Evolutionary conservation across 1,140 invertebrate species (phyloP), one percentile per base, ranked within the genome.

Genomic region (Eciton burchellii): DNA sequence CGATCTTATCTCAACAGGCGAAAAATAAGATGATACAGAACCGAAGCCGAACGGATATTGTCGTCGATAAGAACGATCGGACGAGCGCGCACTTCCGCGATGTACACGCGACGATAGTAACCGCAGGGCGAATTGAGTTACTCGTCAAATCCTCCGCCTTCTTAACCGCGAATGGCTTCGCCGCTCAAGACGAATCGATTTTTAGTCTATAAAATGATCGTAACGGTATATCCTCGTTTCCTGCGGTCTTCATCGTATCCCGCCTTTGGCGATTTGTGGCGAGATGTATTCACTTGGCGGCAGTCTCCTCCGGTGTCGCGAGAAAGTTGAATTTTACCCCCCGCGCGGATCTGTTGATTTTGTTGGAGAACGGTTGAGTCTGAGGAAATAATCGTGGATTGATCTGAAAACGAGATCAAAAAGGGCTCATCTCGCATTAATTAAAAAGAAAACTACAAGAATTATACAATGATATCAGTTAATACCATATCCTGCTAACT

Each of bases 201-300:
- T 83, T 85, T 77, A 83, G 76, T 49, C 54, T 65, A 24, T n/a
- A 35, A 45, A 73, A 56, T 65, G 73, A 52, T 49, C 76, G 52
- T 82, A 72, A 85, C 47, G 79, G 74, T 85, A 84, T 21, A 84
- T 21, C 21, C 62, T 24, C 52, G 43, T 79, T 84, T 81, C 59
- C 60, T 59, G 49, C 47, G 24, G 24, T 14, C 54, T 21, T 8
- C 35, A 82, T 41, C 49, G 29, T 70, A 76, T 21, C 83, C 26
- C 16, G 56, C 29, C 45, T 56, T 47, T 77, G 62, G 52, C 76
- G 26, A 24, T 59, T 71, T 60, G 0, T 65, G 24, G 26, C 41
- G 52, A 52, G 49, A 26, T 52, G 47, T 29, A 52, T 76, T 35
- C 26, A 12, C 11, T 43, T 8, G 43, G 26, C 59, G 45, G 24